Conservation (phyloP, 2,113 vertebrate genomes). For the Chloroceryle aenea region DNA sequence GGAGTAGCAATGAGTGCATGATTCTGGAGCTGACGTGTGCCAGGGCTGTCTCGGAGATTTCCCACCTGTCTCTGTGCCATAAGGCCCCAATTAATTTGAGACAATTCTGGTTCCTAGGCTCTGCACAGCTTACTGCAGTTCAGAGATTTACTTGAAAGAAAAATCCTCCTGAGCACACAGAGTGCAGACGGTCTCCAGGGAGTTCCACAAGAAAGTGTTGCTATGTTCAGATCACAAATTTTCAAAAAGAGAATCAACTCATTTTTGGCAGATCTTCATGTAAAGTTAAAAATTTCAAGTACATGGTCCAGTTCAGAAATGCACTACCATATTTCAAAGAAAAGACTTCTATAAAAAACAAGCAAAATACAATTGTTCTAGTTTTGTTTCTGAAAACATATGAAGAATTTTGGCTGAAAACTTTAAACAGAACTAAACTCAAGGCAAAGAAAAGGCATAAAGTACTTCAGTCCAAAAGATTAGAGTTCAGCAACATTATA, state of each 20-base stretch:
- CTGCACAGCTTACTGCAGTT: not conserved
- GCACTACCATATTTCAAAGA: not conserved
- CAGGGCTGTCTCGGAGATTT: not conserved
- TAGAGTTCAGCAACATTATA: not conserved
- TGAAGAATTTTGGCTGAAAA: not conserved
- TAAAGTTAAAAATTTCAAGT: not conserved
- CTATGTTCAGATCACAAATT: not conserved
- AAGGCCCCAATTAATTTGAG: not conserved
- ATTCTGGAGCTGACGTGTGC: not conserved
- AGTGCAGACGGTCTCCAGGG: not conserved
- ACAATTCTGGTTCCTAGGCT: not conserved
- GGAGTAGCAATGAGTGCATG: not conserved
- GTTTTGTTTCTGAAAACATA: not conserved
- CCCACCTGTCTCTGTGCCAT: not conserved
- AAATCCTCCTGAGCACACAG: not conserved
- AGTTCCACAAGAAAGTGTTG: not conserved
- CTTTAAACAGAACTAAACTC: constrained; percentile 11
- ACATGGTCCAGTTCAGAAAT: not conserved
- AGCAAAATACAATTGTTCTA: not conserved
- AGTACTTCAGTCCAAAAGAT: not conserved
- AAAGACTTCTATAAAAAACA: not conserved
- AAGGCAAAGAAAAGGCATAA: not conserved
- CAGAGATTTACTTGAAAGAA: not conserved
- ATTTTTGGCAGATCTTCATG: not conserved
- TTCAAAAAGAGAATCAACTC: not conserved